Base-by-base conservation (phyloP, 2,113 vertebrate genomes). In the Kryptolebias marmoratus region DNA sequence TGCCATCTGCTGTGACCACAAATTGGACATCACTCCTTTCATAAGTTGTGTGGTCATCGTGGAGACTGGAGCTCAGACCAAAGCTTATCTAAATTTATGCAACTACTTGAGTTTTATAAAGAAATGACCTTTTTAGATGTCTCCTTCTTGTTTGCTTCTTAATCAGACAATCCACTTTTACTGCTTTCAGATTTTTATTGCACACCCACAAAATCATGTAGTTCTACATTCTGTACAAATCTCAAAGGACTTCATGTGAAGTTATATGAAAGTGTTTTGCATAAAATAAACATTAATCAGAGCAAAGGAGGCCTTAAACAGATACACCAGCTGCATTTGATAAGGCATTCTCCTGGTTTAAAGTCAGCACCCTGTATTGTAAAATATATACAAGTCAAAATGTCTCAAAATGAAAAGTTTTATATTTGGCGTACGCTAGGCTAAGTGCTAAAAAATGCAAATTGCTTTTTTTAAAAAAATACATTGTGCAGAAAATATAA, bases 31-130 rank as follows among this genome's bases (percentile, higher is more conserved):
- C 68, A 56, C 59, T 31, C 32, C 32, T 59, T 72, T 64, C 60
- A 45, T 64, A 27, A 54, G 59, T 56, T 39, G 56, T 58, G 49
- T 59, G 58, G 42, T 77, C 71, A 64, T 64, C 57, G 31, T 68
- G 30, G 64, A 78, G 36, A 58, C 31, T 15, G n/a, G 31, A 32
- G 42, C 72, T 84, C 44, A 60, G 75, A 77, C 81, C 86, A 80
- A 73, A 85, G 77, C 49, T 72, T 76, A 12, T 76, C 60, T 79
- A 63, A 66, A 77, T 82, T 65, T 68, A 59, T 79, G 62, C 82
- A 78, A 70, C 64, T 60, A 62, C 81, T 64, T 77, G 68, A 82
- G 55, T 86, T 89, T 88, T 83, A 86, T 89, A 89, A 88, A 91
- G 64, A 87, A 18, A 79, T 54, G 77, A 54, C 0, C 88, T 60